Conservation (phyloP, 2,113 vertebrate species). For the Sminthopsis crassicaudata region DNA sequence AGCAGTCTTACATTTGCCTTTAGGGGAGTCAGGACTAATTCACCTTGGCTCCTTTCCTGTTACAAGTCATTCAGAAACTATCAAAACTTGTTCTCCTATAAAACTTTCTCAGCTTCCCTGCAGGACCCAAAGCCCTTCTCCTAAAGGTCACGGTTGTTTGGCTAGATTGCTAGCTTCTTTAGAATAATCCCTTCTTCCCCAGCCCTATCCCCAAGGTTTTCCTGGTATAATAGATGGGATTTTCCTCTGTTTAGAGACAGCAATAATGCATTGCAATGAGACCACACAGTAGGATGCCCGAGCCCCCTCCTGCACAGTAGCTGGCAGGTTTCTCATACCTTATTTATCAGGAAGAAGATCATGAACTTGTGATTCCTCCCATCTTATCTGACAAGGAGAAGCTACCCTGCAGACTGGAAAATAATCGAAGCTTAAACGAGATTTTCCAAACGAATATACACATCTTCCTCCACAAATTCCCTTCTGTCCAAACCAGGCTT, state of each 20-base stretch:
- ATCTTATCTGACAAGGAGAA: neutral
- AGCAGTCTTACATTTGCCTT: slow-evolving; percentile 69
- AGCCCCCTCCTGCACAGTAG: neutral
- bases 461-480: neutral
- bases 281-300: neutral
- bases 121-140: neutral
- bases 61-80: slow-evolving; percentile 18
- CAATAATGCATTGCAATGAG: neutral
- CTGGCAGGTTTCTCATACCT: neutral
- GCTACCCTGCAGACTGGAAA: neutral
- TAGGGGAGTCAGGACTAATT: slow-evolving; percentile 55
- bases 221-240: neutral
- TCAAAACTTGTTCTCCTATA: neutral
- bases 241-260: neutral
- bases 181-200: neutral
- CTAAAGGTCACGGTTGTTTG: neutral
- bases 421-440: neutral
- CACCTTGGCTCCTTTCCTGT: slow-evolving; percentile 48
- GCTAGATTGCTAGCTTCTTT: neutral
- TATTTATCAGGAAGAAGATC: neutral
- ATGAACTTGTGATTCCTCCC: neutral
- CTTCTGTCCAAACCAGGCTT: neutral
- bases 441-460: neutral
- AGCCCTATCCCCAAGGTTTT: neutral
- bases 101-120: neutral